Evolutionary conservation across 1,140 invertebrate genomes (phyloP), one percentile per base, ranked within the genome.

Genomic region (Gerris buenoi): DNA sequence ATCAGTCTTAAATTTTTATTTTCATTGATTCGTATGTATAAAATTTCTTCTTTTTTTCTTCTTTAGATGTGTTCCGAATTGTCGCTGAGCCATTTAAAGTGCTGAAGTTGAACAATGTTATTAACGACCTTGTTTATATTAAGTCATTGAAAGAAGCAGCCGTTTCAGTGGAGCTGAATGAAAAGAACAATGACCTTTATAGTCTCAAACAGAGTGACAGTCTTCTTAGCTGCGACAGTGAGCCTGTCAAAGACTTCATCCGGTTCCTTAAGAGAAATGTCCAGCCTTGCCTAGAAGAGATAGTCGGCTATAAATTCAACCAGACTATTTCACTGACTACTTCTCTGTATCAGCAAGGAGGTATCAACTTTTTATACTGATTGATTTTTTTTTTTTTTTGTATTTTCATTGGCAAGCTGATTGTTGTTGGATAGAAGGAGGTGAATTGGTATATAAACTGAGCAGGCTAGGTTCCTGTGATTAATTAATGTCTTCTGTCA

Each of bases 151-250:
- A 56, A 1, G 15, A 25, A 27, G 56, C 46, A 25, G 18, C 64
- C 1, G 22, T 59, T 58, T 56, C 18, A 2, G 25, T 69, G n/a
- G 25, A 27, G 1, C 46, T 64, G 3, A 18, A 60, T 18, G 56
- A 65, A 33, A 69, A 69, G 29, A 29, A 65, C 28, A 69, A 69
- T 56, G 68, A 69, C 63, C 56, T 69, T 14, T 69, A 67, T 27
- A 65, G 68, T 29, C 26, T 69, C 1, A 58, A 57, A 33, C 68
- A 69, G 26, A 67, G 25, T 26, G 28, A 61, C 3, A 56, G 65
- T 61, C 62, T 69, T 26, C 33, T 27, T 58, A 29, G 60, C 23
- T 26, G 5, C 1, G 22, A 64, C 2, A 28, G 26, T 22, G 10
- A 27, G 23, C 1, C 18, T 5, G 58, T 69, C 18, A 60, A 28